phyloP scores from a whole-genome alignment of 92 coral and sea anemone species.

The Parazoanthus darwini region DNA sequence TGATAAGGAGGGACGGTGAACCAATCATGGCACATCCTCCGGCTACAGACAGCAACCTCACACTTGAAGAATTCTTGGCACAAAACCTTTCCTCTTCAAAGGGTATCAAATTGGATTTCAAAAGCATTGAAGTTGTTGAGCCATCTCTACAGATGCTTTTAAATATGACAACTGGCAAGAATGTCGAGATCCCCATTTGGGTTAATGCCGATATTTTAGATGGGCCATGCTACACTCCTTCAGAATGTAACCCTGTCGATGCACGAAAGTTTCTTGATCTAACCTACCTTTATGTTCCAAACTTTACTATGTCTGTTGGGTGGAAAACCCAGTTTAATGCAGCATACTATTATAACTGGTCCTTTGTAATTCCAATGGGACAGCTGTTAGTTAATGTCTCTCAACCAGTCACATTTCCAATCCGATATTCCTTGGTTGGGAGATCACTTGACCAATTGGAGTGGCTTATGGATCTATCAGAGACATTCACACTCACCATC shows the following conservation, averaged over 20 bases:
- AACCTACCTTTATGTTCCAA: conserved; percentile 69
- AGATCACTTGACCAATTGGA: conserved; percentile 67
- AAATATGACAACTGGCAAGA: conserved; percentile 39
- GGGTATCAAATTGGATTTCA: conserved; percentile 89
- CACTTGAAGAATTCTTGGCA: conserved; percentile 66
- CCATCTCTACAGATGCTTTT: conserved; percentile 71
- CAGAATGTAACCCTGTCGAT: conserved; percentile 62
- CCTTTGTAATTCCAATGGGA: conserved; percentile 73
- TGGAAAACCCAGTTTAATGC: conserved; percentile 72
- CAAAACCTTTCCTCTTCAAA: conserved; percentile 62
- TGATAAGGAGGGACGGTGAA: conserved; percentile 58
- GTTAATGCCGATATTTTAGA: conserved; percentile 81
- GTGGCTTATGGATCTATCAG: conserved; percentile 76
- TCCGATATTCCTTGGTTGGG: conserved; percentile 72
- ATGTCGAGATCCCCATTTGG: conserved; percentile 65
- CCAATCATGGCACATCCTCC: conserved; percentile 99
- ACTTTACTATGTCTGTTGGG: conserved; percentile 77
- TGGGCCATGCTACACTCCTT: conserved; percentile 68
- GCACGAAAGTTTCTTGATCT: conserved; percentile 59
- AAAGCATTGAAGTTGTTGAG: conserved; percentile 64
- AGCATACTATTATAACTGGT: conserved; percentile 61
- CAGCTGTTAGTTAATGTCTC: conserved; percentile 47
- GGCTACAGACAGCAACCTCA: conserved; percentile 75
- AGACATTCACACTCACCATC: conserved; percentile 74
- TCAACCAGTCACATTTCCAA: conserved; percentile 82